These are phyloP conservation scores for Agrotis segetum DNA, from an alignment of 2,888 invertebrate species.

Conservation along the genomic window DNA sequence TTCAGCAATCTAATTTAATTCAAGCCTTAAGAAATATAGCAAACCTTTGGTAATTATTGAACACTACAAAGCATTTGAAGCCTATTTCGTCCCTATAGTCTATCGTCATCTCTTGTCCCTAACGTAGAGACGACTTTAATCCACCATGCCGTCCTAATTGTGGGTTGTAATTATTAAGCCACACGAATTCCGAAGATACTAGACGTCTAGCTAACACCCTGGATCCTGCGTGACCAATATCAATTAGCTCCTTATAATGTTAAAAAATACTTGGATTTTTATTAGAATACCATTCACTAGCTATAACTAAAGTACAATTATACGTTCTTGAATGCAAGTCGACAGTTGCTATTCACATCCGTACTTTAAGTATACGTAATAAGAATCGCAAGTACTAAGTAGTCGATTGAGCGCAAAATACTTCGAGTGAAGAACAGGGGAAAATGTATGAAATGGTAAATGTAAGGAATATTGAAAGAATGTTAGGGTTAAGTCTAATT, in stretches of 20 bases:
- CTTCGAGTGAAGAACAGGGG: conserved; percentile 14
- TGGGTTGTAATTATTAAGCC: neutral
- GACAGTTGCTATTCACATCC: conserved; percentile 49
- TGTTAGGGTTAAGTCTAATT: conserved; percentile 21
- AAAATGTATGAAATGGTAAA: conserved; percentile 8
- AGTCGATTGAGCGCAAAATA: conserved; percentile 37
- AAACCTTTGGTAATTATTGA: too few relatives aligned
- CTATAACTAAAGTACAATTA: conserved; percentile 46
- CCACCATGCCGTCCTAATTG: neutral
- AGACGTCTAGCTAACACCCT: neutral
- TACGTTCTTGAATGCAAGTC: conserved; percentile 46
- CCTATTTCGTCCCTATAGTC: neutral
- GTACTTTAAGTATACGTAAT: conserved; percentile 45
- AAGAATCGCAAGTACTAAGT: conserved; percentile 14
- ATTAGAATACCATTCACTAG: conserved; percentile 20
- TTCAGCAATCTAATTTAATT: too few relatives aligned
- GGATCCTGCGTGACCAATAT: conserved; percentile 2
- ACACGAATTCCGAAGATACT: neutral
- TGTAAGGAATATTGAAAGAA: conserved; percentile 21
- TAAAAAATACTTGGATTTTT: conserved; percentile 25
- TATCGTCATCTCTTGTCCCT: too few relatives aligned
- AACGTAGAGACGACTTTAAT: too few relatives aligned
- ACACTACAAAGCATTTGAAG: neutral
- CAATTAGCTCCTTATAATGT: conserved; percentile 18
- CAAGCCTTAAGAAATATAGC: neutral